Conservation (phyloP, 2,797 vertebrate species). For the Pagetopsis macropterus region DNA sequence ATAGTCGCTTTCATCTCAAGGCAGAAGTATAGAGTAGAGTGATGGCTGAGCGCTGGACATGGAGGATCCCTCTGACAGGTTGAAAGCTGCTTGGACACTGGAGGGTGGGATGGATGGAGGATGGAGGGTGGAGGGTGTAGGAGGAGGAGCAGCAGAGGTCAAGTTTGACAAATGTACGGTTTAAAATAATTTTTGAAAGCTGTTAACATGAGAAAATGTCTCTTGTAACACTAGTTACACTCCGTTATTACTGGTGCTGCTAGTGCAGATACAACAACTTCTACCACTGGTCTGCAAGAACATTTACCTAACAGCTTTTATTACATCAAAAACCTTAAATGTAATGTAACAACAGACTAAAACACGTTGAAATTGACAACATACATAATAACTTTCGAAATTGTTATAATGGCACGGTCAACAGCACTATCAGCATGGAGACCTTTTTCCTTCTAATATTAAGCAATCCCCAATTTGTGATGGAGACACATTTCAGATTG, state of each 20-base stretch:
- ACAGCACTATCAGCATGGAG: conserved; percentile 14
- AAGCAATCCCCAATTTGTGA: conserved; percentile 27
- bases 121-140: neutral
- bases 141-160: conserved; percentile 50
- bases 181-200: conserved; percentile 57
- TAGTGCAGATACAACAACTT: conserved; percentile 1
- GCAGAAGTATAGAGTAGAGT: conserved; percentile 57
- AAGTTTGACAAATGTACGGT: conserved; percentile 52
- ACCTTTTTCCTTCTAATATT: conserved; percentile 16
- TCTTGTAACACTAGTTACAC: conserved; percentile 17
- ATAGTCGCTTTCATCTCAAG: conserved; percentile 78
- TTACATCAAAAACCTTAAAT: conserved; percentile 12
- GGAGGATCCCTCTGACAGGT: conserved; percentile 65
- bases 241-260: conserved; percentile 22
- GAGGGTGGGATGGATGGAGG: conserved; percentile 52
- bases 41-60: conserved; percentile 63
- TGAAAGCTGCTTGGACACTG: conserved; percentile 60
- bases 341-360: conserved; percentile 7
- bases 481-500: conserved; percentile 50
- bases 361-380: conserved; percentile 5
- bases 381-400: conserved; percentile 18
- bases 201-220: conserved; percentile 46
- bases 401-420: conserved; percentile 36
- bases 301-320: conserved; percentile 20
- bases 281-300: conserved; percentile 10